Evolutionary conservation across 2,888 invertebrate species (phyloP).

Genomic region (Diaprepes abbreviatus): DNA sequence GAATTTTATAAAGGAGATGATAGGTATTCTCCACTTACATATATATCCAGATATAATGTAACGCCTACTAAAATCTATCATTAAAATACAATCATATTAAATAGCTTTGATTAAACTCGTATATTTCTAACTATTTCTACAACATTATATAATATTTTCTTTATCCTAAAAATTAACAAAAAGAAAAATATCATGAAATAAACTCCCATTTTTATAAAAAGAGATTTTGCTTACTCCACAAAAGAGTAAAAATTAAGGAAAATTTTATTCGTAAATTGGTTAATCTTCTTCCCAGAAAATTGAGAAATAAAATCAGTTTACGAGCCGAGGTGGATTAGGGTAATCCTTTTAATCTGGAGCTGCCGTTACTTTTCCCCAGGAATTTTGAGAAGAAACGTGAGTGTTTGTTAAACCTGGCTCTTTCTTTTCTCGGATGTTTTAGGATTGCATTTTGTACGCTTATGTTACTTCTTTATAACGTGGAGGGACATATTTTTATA

Average conservation of each 20-base stretch:
- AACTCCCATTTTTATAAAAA: neutral
- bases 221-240: neutral
- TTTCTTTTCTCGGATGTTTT: slow-evolving; percentile 16
- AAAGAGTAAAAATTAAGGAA: slow-evolving; percentile 39
- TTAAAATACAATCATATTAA: too few relatives aligned
- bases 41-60: too few relatives aligned
- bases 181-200: neutral
- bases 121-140: too few relatives aligned
- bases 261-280: slow-evolving; percentile 38
- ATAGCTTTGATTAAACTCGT: too few relatives aligned
- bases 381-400: slow-evolving; percentile 28
- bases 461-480: slow-evolving; percentile 1
- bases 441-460: slow-evolving; percentile 13
- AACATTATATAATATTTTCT: too few relatives aligned
- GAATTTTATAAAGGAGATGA: too few relatives aligned
- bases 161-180: neutral
- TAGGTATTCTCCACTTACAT: too few relatives aligned
- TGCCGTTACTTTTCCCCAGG: slow-evolving; percentile 22
- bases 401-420: slow-evolving; percentile 28
- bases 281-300: slow-evolving; percentile 42
- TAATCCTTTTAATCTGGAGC: slow-evolving; percentile 45
- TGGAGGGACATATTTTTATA: neutral
- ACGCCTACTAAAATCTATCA: too few relatives aligned
- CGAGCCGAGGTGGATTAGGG: slow-evolving; percentile 45
- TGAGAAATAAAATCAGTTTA: slow-evolving; percentile 45